phyloP scores from a whole-genome alignment of 2,113 vertebrate species.

The Dipodomys stephensi region DNA sequence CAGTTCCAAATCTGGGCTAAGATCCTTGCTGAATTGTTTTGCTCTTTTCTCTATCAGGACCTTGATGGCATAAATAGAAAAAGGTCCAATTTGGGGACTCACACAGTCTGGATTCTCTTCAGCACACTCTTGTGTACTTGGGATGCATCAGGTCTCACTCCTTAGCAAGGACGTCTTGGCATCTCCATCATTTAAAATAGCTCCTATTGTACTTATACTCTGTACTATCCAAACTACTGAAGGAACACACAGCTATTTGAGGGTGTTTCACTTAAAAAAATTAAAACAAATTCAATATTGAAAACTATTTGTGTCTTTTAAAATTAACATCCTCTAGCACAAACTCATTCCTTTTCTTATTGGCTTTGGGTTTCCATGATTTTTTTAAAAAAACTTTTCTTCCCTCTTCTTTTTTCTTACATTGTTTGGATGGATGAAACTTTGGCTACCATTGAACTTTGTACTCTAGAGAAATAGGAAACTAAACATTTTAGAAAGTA shows the following conservation, averaged over 20 bases:
- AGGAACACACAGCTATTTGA: not conserved
- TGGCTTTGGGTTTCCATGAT: not conserved
- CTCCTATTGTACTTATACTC: not conserved
- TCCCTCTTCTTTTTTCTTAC: not conserved
- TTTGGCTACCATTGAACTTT: not conserved
- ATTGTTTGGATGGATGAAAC: not conserved
- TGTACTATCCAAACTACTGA: slow-evolving; percentile 1
- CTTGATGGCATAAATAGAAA: not conserved
- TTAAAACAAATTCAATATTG: slow-evolving; percentile 10
- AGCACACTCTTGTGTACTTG: not conserved
- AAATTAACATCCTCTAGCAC: not conserved
- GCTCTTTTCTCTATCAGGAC: not conserved
- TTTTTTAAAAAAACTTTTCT: not conserved
- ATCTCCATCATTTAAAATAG: not conserved
- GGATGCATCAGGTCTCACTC: not conserved
- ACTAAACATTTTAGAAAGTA: not conserved
- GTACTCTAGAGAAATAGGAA: slow-evolving; percentile 8
- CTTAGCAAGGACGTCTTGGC: not conserved
- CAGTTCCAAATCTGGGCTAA: not conserved
- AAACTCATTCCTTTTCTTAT: not conserved
- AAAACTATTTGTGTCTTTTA: slow-evolving; percentile 19
- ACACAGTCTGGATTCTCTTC: not conserved
- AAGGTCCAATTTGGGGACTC: not conserved
- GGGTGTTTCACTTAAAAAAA: not conserved
- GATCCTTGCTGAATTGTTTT: not conserved